Conservation (phyloP, 2,888 invertebrate species). For the Trichopoda pennipes region DNA sequence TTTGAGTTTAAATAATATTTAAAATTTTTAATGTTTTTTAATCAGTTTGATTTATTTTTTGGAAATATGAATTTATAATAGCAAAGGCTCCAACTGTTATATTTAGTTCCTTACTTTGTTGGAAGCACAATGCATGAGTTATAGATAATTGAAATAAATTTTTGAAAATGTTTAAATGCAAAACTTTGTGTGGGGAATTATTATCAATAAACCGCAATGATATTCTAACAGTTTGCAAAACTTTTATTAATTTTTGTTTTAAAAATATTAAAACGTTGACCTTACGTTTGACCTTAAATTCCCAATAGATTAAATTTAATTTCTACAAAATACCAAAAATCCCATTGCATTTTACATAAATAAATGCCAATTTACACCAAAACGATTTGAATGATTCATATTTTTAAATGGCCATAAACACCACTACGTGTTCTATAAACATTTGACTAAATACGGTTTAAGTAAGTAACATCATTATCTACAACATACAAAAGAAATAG, state of each 20-base stretch:
- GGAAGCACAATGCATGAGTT: too few species aligned
- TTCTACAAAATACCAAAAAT: neutral
- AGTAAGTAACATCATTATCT: constrained; percentile 33
- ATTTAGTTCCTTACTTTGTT: too few species aligned
- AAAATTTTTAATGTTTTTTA: too few species aligned
- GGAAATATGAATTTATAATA: too few species aligned
- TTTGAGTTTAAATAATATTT: too few species aligned
- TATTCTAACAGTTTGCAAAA: neutral
- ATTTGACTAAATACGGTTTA: constrained; percentile 15
- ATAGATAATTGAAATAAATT: too few species aligned
- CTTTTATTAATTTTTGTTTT: neutral
- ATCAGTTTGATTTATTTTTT: too few species aligned
- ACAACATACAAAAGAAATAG: neutral
- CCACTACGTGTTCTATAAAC: constrained; percentile 8
- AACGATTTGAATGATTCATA: constrained; percentile 14
- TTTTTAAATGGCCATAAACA: constrained; percentile 7
- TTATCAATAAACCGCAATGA: neutral
- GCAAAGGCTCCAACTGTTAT: too few species aligned
- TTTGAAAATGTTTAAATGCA: too few species aligned
- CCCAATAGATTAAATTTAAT: neutral
- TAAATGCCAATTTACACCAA: neutral
- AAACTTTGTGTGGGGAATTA: too few species aligned
- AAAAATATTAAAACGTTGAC: neutral
- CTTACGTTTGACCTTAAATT: constrained; percentile 31
- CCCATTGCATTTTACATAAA: neutral